A percentile compares a stretch with the other conserved stretches of the same genome.
phyloP scores from a whole-genome alignment of 2,888 invertebrate species.

The Oasisia sp. region DNA sequence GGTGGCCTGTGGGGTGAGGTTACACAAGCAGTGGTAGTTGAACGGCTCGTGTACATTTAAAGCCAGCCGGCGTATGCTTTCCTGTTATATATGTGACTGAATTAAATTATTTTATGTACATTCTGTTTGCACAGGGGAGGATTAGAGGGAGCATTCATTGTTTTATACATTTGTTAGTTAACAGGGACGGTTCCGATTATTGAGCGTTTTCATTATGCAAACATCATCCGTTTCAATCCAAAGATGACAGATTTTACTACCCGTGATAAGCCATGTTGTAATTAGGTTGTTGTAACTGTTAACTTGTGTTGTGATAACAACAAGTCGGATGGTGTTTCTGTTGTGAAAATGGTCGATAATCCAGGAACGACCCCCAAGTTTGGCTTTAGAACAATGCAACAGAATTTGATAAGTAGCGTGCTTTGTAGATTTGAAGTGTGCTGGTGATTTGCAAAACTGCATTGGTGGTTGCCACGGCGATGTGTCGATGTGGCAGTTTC shows the following conservation, averaged over 20 bases:
- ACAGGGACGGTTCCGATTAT: not conserved
- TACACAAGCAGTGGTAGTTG: not conserved
- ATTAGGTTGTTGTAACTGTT: not conserved
- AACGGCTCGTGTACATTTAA: constrained; percentile 13
- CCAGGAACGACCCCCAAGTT: not conserved
- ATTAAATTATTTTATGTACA: constrained; percentile 17
- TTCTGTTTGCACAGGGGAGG: constrained; percentile 4
- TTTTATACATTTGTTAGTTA: not conserved
- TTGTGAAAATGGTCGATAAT: not conserved
- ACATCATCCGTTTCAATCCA: not conserved
- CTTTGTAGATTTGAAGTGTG: not conserved
- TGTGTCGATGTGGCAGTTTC: not conserved
- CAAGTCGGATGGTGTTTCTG: not conserved
- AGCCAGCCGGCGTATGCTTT: constrained; percentile 13
- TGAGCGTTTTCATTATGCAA: not conserved
- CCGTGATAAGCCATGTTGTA: not conserved
- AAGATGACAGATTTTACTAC: not conserved
- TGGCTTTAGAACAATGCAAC: not conserved
- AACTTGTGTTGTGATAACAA: not conserved
- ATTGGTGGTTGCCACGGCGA: not conserved
- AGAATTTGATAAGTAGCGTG: not conserved
- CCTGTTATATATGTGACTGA: not conserved
- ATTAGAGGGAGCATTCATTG: not conserved
- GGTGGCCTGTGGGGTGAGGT: not conserved
- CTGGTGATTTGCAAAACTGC: not conserved